Evolutionary conservation across 2,113 vertebrate genomes (phyloP), one percentile per base, ranked within the genome.

Genomic region (Ceuthmochares aereus): DNA sequence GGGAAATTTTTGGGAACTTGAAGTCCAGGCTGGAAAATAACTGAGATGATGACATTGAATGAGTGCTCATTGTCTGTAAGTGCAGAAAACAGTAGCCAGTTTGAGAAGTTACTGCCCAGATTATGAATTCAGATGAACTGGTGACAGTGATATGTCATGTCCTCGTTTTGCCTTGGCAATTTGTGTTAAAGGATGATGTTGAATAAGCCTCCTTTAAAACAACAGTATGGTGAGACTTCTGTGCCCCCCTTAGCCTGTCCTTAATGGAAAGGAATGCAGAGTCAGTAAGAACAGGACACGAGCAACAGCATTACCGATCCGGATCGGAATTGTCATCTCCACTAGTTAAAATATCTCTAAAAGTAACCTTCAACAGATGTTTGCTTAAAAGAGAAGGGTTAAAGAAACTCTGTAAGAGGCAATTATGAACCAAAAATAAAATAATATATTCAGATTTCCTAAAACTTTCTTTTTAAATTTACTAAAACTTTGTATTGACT

Each of bases 1-100:
- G 60, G 79, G 56, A 94, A 75, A 72, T 95, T 87, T 92, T 85
- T 75, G 55, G 49, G 52, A 93, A 80, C 64, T 49, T 64, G 60
- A 84, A 83, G 47, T 49, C 21, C n/a, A 75, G 56, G 56, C 42
- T 75, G 77, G 85, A 81, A 88, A 80, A 94, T 52, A 92, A 81
- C 76, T 29, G 83, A 72, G 60, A 47, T 49, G 32, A 32, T 78
- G 81, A 30, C 89, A 64, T 5, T 63, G 56, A 81, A 29, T 55
- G 64, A 66, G 59, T 55, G 34, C 77, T 75, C 18, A 5, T 45
- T 59, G 32, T 59, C 70, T 90, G 27, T 42, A 23, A 63, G 37
- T 55, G 40, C 19, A 67, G 55, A 64, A 74, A 27, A 29, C 59
- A 70, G 0, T 9, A 18, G 14, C 64, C 36, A 17, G 11, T 66